Evolutionary conservation across 2,797 vertebrate species (phyloP).

Genomic region (Gallinago nigripennis): DNA sequence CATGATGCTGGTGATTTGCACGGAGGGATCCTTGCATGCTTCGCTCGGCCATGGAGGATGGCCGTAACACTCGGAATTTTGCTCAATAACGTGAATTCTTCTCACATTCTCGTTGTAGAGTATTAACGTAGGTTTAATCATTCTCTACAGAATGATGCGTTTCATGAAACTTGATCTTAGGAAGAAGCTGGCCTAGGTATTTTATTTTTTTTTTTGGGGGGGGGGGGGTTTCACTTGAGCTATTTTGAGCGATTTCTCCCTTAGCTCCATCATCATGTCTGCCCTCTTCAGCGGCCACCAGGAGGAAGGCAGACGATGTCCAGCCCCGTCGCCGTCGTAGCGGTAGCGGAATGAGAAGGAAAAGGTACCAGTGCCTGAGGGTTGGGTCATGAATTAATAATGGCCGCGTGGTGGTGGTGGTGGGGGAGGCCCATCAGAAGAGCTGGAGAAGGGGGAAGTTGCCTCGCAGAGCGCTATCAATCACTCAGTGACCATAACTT

Average conservation of each 20-base stretch:
- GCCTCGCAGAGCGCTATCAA: conserved; percentile 84
- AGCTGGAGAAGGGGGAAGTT: conserved; percentile 78
- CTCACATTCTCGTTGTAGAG: background rate
- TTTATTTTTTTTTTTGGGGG: background rate
- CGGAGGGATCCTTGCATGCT: background rate
- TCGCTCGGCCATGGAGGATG: background rate
- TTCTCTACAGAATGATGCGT: background rate
- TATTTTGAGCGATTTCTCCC: background rate
- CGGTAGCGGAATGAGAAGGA: conserved; percentile 49
- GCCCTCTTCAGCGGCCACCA: conserved; percentile 23
- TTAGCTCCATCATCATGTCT: background rate
- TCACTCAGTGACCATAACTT: conserved; percentile 88
- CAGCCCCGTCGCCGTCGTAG: conserved; percentile 35
- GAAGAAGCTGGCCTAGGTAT: background rate
- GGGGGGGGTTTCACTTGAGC: background rate
- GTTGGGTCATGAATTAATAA: conserved; percentile 84
- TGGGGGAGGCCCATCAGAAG: conserved; percentile 76
- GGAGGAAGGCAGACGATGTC: conserved; percentile 44
- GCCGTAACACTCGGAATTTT: background rate
- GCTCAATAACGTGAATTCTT: background rate
- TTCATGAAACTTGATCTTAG: background rate
- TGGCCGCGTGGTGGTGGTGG: conserved; percentile 58
- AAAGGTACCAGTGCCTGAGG: conserved; percentile 76
- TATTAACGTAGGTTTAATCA: background rate
- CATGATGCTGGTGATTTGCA: background rate